phyloP scores from a whole-genome alignment of 2,797 vertebrate genomes.

The Gymnothorax javanicus region DNA sequence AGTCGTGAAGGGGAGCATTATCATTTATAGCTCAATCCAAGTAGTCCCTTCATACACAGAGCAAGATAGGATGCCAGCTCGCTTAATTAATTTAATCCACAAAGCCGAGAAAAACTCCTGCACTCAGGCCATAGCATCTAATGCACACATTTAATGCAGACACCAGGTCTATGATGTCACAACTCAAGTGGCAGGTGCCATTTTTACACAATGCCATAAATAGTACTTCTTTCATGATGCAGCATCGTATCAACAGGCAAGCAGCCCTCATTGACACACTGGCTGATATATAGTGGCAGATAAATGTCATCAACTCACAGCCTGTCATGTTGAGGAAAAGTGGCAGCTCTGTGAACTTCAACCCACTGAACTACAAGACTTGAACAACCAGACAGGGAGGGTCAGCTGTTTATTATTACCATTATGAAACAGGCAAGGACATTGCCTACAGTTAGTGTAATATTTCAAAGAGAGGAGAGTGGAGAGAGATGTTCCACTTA shows the following conservation, averaged over 20 bases:
- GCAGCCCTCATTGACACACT: conserved; percentile 34
- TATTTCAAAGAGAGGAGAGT: too few relatives aligned
- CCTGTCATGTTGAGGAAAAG: neutral
- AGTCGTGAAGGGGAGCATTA: neutral
- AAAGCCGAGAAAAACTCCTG: neutral
- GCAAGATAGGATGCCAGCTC: neutral
- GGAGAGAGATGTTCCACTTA: neutral
- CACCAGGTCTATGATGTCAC: conserved; percentile 30
- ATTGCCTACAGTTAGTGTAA: too few relatives aligned
- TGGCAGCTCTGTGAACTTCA: neutral
- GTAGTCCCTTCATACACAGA: neutral
- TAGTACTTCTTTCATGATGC: conserved; percentile 56
- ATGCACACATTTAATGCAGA: neutral
- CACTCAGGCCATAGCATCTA: neutral
- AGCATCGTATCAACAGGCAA: conserved; percentile 54
- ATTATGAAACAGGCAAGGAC: neutral
- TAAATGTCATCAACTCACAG: conserved; percentile 58
- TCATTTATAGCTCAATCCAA: neutral
- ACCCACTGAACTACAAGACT: conserved; percentile 44
- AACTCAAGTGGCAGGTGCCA: conserved; percentile 39
- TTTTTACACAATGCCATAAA: conserved; percentile 50
- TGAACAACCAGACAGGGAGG: neutral
- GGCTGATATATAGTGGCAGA: conserved; percentile 37
- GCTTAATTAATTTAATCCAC: neutral
- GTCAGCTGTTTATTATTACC: neutral